Evolutionary conservation across 2,797 vertebrate genomes (phyloP), one percentile per base, ranked within the genome.

Genomic region (Chloroceryle inda): DNA sequence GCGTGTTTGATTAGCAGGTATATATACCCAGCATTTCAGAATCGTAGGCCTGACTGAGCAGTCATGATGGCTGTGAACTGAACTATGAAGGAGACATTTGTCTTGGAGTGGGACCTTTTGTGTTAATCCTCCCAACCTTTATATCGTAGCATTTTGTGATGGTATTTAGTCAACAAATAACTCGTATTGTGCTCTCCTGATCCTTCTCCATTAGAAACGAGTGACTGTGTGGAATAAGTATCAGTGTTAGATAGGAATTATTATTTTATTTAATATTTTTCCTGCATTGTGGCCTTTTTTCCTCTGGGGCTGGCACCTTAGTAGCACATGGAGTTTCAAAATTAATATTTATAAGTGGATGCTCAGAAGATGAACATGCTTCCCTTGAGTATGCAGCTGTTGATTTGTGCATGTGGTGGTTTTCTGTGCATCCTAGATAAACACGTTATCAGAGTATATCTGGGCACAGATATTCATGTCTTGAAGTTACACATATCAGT

Each of bases 1-100:
- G 59, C 1, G 4, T 85, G 69, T 83, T 91, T 87, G 71, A 82
- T 69, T 55, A 67, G 91, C 66, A 72, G 92, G 79, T 91, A 56
- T 89, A 56, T 15, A 38, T 62, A 37, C 49, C 24, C 4, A 9
- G 85, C 1, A 1, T 27, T 59, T n/a, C 5, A 29, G 85, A 55
- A 72, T 42, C 3, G 5, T 29, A 67, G 95, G 90, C 71, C 90
- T 88, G 95, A 64, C 90, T 55, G 85, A 96, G 71, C 96, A 83
- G 21, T 73, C n/a, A 14, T 69, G 83, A 92, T 59, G 79, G 80
- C 73, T 96, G 95, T 78, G 91, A 95, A 94, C 85, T 94, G 87
- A 96, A 89, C 94, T 96, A 86, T 95, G 89, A 94, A 95, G 93
- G 91, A 97, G 95, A 95, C 91, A 92, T 96, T 97, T 89, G 88